A percentile compares a stretch with the other conserved stretches of the same genome.
Evolutionary conservation across 2,888 invertebrate species (phyloP).

Genomic region (Agrilus cyanescens): DNA sequence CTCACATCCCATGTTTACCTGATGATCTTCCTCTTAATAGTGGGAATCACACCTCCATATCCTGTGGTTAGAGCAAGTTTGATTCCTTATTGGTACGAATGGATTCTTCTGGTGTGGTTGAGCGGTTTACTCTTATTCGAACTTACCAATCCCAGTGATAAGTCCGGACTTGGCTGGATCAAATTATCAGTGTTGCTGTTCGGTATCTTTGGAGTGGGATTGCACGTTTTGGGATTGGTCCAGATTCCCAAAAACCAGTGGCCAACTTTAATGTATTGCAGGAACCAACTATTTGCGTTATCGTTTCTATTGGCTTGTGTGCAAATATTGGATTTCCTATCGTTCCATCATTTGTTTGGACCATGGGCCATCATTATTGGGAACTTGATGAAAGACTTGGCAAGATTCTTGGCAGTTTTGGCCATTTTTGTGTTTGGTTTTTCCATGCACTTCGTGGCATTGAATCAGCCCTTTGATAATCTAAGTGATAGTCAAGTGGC

Average conservation of each 20-base stretch:
- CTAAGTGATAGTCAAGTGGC: slow-evolving; percentile 49
- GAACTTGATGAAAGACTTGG: slow-evolving; percentile 83
- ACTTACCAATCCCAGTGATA: slow-evolving; percentile 94
- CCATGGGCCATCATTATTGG: slow-evolving; percentile 99
- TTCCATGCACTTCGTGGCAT: slow-evolving; percentile 90
- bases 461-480: slow-evolving; percentile 87
- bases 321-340: slow-evolving; percentile 93
- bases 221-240: slow-evolving; percentile 72
- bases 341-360: slow-evolving; percentile 98
- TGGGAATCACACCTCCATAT: slow-evolving; percentile 80
- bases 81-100: slow-evolving; percentile 91
- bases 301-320: slow-evolving; percentile 94
- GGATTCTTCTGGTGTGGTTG: slow-evolving; percentile 88
- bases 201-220: slow-evolving; percentile 81
- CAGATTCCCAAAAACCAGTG: slow-evolving; percentile 52
- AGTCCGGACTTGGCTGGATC: slow-evolving; percentile 92
- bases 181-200: slow-evolving; percentile 77
- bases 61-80: slow-evolving; percentile 67
- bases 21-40: slow-evolving; percentile 83
- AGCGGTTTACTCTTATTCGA: slow-evolving; percentile 92
- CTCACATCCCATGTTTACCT: slow-evolving; percentile 97
- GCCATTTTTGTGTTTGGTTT: slow-evolving; percentile 98
- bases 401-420: slow-evolving; percentile 93
- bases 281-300: slow-evolving; percentile 94
- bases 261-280: slow-evolving; percentile 82